These are phyloP conservation scores for Punctoribates punctum DNA, from an alignment of 2,888 invertebrate genomes.

Conservation along the genomic window DNA sequence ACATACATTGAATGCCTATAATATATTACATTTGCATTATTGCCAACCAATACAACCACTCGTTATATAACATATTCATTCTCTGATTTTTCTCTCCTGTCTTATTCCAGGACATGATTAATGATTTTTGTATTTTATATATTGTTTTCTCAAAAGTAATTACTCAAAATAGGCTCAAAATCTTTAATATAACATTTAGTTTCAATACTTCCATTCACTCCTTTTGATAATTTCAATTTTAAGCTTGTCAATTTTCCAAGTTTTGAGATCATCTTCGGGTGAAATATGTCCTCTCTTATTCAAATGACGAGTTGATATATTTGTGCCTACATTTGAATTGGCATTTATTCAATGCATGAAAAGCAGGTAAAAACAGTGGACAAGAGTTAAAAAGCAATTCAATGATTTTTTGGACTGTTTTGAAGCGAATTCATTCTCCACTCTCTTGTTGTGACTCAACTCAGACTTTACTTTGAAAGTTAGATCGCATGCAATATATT, in stretches of 20 bases:
- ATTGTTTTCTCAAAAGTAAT: conserved; percentile 34
- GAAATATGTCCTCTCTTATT: too few species aligned
- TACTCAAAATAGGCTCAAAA: neutral
- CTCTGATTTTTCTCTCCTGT: conserved; percentile 25
- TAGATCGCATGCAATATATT: conserved; percentile 34
- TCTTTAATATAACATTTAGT: neutral
- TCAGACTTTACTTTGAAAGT: conserved; percentile 3
- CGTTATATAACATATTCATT: conserved; percentile 32
- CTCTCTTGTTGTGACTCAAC: too few species aligned
- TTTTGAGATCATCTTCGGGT: too few species aligned
- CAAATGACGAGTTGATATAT: too few species aligned
- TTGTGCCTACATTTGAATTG: too few species aligned
- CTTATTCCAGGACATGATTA: conserved; percentile 24
- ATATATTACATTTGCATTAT: conserved; percentile 37
- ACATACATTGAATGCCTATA: conserved; percentile 24
- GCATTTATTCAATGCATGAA: too few species aligned
- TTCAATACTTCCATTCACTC: neutral
- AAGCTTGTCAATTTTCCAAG: too few species aligned
- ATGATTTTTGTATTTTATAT: conserved; percentile 28
- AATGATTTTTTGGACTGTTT: too few species aligned
- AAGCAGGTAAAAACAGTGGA: too few species aligned
- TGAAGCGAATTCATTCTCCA: too few species aligned
- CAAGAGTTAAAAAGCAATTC: too few species aligned
- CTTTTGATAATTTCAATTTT: neutral
- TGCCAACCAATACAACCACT: conserved; percentile 17